Evolutionary conservation across 2,888 invertebrate genomes (phyloP).

Genomic region (Melipona beecheii): DNA sequence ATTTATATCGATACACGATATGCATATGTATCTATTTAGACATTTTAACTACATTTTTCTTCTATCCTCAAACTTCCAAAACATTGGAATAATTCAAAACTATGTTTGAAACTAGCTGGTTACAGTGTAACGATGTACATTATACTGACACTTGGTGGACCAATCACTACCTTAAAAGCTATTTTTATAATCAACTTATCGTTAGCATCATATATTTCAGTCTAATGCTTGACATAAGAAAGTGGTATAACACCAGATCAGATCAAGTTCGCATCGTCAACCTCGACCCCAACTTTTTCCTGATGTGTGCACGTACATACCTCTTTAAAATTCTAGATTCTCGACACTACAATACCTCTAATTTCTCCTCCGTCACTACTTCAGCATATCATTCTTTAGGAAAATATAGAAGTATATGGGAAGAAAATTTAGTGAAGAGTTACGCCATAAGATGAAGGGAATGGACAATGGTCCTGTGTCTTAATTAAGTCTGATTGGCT

Average conservation of each 20-base stretch:
- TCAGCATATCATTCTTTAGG: not conserved
- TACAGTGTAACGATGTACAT: not conserved
- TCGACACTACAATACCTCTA: not conserved
- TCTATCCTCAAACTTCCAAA: not conserved
- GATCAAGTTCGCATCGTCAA: slow-evolving; percentile 33
- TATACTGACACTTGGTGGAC: not conserved
- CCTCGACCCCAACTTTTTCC: slow-evolving; percentile 40
- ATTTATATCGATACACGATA: not conserved
- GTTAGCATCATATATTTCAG: not conserved
- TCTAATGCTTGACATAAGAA: not conserved
- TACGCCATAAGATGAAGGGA: not conserved
- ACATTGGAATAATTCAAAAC: not conserved
- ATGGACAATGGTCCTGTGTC: slow-evolving; percentile 67
- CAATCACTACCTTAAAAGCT: not conserved
- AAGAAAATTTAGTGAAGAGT: not conserved
- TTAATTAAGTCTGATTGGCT: slow-evolving; percentile 79
- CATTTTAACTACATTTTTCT: not conserved
- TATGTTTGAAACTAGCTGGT: not conserved
- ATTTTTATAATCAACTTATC: not conserved
- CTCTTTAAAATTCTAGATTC: slow-evolving; percentile 11
- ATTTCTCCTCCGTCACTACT: not conserved
- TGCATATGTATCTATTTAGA: not conserved
- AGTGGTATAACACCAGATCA: not conserved
- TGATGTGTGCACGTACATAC: slow-evolving; percentile 7
- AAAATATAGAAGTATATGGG: not conserved